Base-by-base conservation (phyloP, 2,888 invertebrate species). In the Cheilosia impressa region DNA sequence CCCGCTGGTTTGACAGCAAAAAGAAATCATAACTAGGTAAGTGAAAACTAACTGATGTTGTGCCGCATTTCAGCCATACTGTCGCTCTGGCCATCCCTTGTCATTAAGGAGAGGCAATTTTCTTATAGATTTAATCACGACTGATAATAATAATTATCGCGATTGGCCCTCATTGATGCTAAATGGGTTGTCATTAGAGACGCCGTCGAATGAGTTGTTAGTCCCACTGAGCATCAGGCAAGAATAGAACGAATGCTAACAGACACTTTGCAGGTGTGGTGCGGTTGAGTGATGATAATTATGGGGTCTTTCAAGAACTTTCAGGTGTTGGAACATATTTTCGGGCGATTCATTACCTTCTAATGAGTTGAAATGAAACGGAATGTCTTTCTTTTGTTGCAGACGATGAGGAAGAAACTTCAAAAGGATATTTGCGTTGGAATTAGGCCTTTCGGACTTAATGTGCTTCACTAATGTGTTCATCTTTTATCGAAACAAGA, bases 241-340 rank as follows among this genome's bases (percentile, higher is more conserved):
- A n/a, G n/a, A 47, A 47, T 17, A 47, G 17, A 38, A 38, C 10
- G 38, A 38, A 38, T 34, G 45, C 55, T 50, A 27, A 6, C 38
- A 41, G 41, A 45, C 45, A n/a, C 24, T 55, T 73, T 17, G 7
- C 34, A 55, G 63, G 55, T 73, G 73, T 57, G 38, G 47, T 65
- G 73, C 55, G 73, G 63, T 65, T 63, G 55, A 55, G 57, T 73
- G 47, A 63, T 55, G 75, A 58, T 75, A 75, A 75, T 75, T 66
- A 66, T 47, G 55, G 65, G n/a, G 34, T 58, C 38, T 13, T 24
- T 38, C 27, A 41, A 24, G 13, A 68, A 62, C 60, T 50, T 65
- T 55, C 65, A 75, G 75, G 75, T 66, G 75, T 66, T 57, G 75
- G 50, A 75, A 57, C 50, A 34, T 66, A 58, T 34, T 66, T 73